Conservation (phyloP, 1,140 invertebrate genomes). For the Camponotus vicinus region DNA sequence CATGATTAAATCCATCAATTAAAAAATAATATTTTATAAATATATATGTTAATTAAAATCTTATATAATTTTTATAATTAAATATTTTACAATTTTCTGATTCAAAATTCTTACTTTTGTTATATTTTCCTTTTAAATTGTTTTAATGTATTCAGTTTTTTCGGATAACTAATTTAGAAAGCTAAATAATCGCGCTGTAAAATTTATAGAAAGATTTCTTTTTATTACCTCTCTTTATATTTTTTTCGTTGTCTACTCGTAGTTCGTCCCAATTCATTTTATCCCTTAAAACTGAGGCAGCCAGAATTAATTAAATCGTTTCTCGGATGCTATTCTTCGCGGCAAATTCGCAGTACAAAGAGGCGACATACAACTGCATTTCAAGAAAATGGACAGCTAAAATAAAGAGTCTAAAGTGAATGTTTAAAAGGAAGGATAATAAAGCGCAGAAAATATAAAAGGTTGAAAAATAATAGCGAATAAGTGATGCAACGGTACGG, state of each 20-base stretch:
- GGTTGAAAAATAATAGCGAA: conserved; percentile 16
- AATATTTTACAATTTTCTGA: too few relatives aligned
- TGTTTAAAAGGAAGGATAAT: background rate
- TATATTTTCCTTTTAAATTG: background rate
- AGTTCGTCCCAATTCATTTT: conserved; percentile 6
- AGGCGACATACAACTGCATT: background rate
- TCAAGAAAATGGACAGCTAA: background rate
- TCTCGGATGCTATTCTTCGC: background rate
- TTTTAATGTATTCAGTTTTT: background rate
- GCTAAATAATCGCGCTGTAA: background rate
- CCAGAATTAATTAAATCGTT: conserved; percentile 47
- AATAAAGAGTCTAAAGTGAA: background rate
- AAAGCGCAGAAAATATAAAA: background rate
- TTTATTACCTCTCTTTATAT: background rate
- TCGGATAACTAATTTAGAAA: conserved; percentile 16
- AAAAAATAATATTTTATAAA: background rate
- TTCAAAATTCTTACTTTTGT: background rate
- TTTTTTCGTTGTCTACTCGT: background rate
- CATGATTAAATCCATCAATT: background rate
- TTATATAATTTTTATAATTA: background rate
- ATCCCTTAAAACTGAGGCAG: background rate
- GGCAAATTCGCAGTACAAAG: conserved; percentile 7
- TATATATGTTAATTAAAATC: background rate
- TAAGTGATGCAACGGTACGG: background rate
- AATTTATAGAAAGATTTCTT: conserved; percentile 26